phyloP scores from a whole-genome alignment of 2,113 vertebrate species.

The Cathartes aura region DNA sequence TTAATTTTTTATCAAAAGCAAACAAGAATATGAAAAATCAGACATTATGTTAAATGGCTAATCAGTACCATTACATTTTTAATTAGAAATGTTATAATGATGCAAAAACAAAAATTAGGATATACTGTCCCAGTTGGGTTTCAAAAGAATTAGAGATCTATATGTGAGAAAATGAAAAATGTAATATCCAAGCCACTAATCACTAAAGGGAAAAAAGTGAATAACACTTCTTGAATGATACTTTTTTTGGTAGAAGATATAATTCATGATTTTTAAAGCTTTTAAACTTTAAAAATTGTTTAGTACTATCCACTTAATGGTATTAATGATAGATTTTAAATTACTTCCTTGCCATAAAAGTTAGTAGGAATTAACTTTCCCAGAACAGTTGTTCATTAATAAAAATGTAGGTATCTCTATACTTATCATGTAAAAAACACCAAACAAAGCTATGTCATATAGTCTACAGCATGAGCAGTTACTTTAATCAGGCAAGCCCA shows the following conservation, averaged over 20 bases:
- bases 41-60: not conserved
- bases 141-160: not conserved
- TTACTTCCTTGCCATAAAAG: not conserved
- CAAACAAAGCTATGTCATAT: not conserved
- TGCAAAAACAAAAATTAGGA: not conserved
- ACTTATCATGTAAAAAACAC: not conserved
- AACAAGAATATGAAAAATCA: not conserved
- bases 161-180: not conserved
- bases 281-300: not conserved
- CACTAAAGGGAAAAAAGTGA: not conserved
- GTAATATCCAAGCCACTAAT: not conserved
- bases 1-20: not conserved
- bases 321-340: not conserved
- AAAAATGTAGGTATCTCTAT: not conserved
- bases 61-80: not conserved
- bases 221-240: not conserved
- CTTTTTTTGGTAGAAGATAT: not conserved
- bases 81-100: not conserved
- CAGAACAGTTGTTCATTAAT: not conserved
- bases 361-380: not conserved
- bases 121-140: not conserved
- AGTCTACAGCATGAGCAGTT: not conserved
- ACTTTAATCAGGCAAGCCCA: not conserved
- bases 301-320: not conserved
- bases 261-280: not conserved